phyloP scores from a whole-genome alignment of 1,140 invertebrate genomes.

The Drosophila kikkawai region DNA sequence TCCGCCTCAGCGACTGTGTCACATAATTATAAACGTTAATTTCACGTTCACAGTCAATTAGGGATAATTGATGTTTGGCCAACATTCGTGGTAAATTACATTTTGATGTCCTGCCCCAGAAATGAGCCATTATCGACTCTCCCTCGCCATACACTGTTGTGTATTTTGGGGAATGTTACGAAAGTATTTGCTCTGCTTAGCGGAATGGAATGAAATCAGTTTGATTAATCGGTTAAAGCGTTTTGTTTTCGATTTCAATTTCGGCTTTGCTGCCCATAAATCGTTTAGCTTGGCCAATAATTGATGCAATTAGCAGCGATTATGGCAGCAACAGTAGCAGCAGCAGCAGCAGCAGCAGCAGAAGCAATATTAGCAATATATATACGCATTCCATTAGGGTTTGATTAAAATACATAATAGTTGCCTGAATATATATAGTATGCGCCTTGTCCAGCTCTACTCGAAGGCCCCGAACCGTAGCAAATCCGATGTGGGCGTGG shows the following conservation, averaged over 20 bases:
- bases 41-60: conserved; percentile 83
- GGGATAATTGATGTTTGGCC: conserved; percentile 82
- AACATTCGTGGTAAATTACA: conserved; percentile 83
- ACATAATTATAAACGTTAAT: conserved; percentile 84
- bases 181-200: conserved; percentile 26
- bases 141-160: neutral
- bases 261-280: conserved; percentile 23
- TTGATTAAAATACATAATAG: conserved; percentile 39
- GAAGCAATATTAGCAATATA: conserved; percentile 7
- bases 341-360: neutral
- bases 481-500: conserved; percentile 62
- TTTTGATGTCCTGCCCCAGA: conserved; percentile 69
- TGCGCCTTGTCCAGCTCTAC: conserved; percentile 21
- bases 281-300: conserved; percentile 42
- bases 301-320: conserved; percentile 70
- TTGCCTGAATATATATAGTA: conserved; percentile 35
- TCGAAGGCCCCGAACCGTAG: conserved; percentile 73
- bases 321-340: conserved; percentile 19
- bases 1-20: conserved; percentile 56
- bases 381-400: conserved; percentile 17
- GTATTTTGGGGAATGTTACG: neutral
- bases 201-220: conserved; percentile 53
- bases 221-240: conserved; percentile 70
- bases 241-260: conserved; percentile 51
- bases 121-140: conserved; percentile 41